Conservation (phyloP, 2,888 invertebrate genomes). For the Cataglyphis albicans region DNA sequence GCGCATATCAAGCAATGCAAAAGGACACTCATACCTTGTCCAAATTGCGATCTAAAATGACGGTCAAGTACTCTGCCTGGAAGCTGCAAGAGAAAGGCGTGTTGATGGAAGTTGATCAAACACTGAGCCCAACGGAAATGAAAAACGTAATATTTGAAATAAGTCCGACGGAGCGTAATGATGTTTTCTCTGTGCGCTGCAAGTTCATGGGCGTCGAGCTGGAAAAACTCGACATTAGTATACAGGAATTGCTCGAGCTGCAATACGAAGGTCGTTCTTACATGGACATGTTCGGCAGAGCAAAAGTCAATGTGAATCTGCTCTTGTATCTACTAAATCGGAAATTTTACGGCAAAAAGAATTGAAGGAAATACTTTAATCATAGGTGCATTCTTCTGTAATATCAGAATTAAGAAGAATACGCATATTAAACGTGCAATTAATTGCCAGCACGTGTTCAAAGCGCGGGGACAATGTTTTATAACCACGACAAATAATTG, state of each 20-base stretch:
- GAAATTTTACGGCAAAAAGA: slow-evolving; percentile 90
- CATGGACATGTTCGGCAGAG: slow-evolving; percentile 93
- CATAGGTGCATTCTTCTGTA: background rate
- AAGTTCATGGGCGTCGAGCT: slow-evolving; percentile 93
- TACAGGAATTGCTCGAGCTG: slow-evolving; percentile 91
- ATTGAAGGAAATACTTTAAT: slow-evolving; percentile 65
- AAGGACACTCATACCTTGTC: slow-evolving; percentile 75
- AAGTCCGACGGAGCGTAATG: slow-evolving; percentile 89
- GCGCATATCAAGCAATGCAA: slow-evolving; percentile 85
- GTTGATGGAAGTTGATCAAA: slow-evolving; percentile 89
- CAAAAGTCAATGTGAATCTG: slow-evolving; percentile 92
- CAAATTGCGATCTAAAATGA: slow-evolving; percentile 88
- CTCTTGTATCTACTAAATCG: slow-evolving; percentile 91
- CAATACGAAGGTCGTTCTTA: slow-evolving; percentile 92
- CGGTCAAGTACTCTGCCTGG: slow-evolving; percentile 90
- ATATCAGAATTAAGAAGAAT: background rate
- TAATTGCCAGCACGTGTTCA: slow-evolving; percentile 3
- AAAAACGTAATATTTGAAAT: slow-evolving; percentile 93
- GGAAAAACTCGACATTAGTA: slow-evolving; percentile 91
- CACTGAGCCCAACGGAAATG: slow-evolving; percentile 89
- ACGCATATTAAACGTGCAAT: slow-evolving; percentile 44
- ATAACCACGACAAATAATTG: background rate
- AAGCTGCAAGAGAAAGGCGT: slow-evolving; percentile 91
- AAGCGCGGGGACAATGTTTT: background rate
- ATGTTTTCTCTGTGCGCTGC: slow-evolving; percentile 90